A percentile compares a stretch with the other conserved stretches of the same genome.
phyloP scores from a whole-genome alignment of 2,113 vertebrate genomes.

The Ellobius talpinus region DNA sequence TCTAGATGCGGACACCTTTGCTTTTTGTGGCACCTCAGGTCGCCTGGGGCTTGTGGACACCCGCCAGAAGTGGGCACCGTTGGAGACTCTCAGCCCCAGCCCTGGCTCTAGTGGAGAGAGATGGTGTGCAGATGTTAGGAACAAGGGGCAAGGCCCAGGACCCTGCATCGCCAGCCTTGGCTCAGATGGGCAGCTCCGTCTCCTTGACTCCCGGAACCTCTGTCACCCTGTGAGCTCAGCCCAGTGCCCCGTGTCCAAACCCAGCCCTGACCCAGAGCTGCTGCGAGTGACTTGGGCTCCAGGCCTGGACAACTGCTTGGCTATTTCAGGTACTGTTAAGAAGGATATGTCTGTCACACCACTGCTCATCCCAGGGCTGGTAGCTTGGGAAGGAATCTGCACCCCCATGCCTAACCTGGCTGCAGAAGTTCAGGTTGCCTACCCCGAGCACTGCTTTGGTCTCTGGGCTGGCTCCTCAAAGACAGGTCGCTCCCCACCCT shows the following conservation, averaged over 20 bases:
- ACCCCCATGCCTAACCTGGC: not conserved
- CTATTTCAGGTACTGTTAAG: slow-evolving; percentile 89
- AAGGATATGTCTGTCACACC: not conserved
- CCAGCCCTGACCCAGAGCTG: slow-evolving; percentile 70
- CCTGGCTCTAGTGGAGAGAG: rapidly evolving
- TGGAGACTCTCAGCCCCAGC: not conserved
- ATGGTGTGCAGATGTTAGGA: slow-evolving; percentile 87
- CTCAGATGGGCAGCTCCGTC: slow-evolving; percentile 82
- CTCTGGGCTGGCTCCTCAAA: too few species aligned
- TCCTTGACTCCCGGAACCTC: slow-evolving; percentile 88
- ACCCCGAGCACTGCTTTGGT: not conserved
- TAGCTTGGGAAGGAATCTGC: too few species aligned
- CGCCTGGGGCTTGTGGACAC: slow-evolving; percentile 87
- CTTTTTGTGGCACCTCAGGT: slow-evolving; percentile 87
- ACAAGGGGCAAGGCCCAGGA: slow-evolving; percentile 52
- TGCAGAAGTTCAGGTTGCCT: not conserved
- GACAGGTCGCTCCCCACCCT: not conserved
- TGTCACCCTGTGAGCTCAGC: slow-evolving; percentile 76
- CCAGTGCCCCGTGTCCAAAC: slow-evolving; percentile 78
- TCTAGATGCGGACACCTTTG: slow-evolving; percentile 83
- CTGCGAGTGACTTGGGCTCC: slow-evolving; percentile 92
- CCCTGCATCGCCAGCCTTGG: slow-evolving; percentile 86
- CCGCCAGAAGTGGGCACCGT: slow-evolving; percentile 78
- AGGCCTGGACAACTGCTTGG: slow-evolving; percentile 85
- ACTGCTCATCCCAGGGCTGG: not conserved